phyloP scores from a whole-genome alignment of 2,888 invertebrate species.

The Drosophila anomelani region DNA sequence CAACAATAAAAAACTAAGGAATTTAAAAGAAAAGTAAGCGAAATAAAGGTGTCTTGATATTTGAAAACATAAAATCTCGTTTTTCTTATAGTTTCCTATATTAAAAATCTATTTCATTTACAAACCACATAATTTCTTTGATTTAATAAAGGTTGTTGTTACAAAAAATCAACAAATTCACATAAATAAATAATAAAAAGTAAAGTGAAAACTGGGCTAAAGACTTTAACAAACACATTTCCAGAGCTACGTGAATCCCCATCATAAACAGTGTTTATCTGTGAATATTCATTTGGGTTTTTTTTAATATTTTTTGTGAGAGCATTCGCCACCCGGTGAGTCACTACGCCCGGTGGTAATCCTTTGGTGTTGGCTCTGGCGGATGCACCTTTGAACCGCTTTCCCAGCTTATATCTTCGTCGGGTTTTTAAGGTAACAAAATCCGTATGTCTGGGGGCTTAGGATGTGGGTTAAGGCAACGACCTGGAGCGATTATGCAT shows the following conservation, averaged over 20 bases:
- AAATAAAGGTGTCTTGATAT: background rate
- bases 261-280: constrained; percentile 8
- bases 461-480: constrained; percentile 58
- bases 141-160: too few species aligned
- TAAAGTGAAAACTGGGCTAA: background rate
- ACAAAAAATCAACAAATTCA: background rate
- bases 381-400: constrained; percentile 58
- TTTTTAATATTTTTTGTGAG: background rate
- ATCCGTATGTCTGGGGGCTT: constrained; percentile 24
- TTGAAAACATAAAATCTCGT: background rate
- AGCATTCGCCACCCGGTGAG: constrained; percentile 16
- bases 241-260: constrained; percentile 7
- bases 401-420: constrained; percentile 18
- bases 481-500: constrained; percentile 53
- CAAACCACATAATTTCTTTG: too few species aligned
- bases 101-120: too few species aligned
- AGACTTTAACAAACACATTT: background rate
- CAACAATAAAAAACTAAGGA: background rate
- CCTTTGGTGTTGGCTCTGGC: constrained; percentile 11
- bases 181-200: background rate
- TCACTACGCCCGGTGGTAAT: constrained; percentile 12
- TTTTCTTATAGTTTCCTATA: too few species aligned
- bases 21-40: too few species aligned
- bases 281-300: background rate
- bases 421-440: constrained; percentile 44